Conservation (phyloP, 2,797 vertebrate genomes). For the Anguilla megastoma region DNA sequence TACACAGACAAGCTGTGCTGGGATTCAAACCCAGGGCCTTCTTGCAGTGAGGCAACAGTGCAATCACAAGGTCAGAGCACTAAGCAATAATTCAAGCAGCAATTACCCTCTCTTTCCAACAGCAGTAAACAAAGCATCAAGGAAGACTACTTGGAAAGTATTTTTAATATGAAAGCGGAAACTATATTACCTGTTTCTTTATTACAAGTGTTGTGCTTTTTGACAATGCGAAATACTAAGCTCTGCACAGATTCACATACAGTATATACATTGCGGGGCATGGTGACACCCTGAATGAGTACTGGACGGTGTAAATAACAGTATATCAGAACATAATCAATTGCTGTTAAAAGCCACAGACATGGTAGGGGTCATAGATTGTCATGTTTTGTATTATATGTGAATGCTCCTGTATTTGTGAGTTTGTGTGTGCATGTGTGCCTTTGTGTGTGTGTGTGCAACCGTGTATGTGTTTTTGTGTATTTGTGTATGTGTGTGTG, state of each 20-base stretch:
- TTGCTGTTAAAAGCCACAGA: too few species aligned
- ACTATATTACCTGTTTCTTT: background rate
- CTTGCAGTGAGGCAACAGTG: too few species aligned
- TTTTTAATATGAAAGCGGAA: background rate
- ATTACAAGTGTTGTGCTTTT: background rate
- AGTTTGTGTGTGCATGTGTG: constrained; percentile 12
- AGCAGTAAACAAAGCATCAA: background rate
- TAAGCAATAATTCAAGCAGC: background rate
- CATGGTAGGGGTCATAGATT: background rate
- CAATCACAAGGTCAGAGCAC: background rate
- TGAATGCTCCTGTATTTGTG: background rate
- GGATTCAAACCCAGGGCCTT: too few species aligned
- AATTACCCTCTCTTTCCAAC: background rate
- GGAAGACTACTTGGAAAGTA: background rate
- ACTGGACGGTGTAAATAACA: background rate
- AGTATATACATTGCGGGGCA: background rate
- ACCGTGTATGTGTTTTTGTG: constrained; percentile 9
- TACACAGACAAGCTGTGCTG: too few species aligned
- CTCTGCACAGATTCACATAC: background rate
- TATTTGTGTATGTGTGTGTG: background rate
- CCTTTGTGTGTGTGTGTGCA: constrained; percentile 6
- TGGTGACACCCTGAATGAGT: background rate
- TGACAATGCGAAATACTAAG: background rate
- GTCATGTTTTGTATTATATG: background rate
- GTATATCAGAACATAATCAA: background rate